Evolutionary conservation across 2,113 vertebrate genomes (phyloP), one percentile per base, ranked within the genome.

Genomic region (Sclerurus mexicanus): DNA sequence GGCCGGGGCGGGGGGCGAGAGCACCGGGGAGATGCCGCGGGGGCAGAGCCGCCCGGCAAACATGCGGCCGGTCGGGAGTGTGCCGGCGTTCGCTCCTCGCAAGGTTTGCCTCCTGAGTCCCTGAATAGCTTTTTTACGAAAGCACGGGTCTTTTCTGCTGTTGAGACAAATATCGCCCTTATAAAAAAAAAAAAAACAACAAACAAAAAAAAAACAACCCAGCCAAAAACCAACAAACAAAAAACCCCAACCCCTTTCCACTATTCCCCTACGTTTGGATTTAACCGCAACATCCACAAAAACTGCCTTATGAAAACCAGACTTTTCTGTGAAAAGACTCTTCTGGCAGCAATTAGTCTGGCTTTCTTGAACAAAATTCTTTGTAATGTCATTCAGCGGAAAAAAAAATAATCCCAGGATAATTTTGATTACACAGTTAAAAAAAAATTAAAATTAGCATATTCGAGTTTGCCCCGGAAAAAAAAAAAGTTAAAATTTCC

Each of bases 331-430:
- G 95, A 96, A 97, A 97, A 96, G 64, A 73, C 90, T 98, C 97
- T 98, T 98, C 98, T 98, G 98, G 98, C 97, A 98, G 97, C 97
- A 98, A 98, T 98, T 98, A 98, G 97, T 95, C 98, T 98, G 96
- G 94, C 97, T 98, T 98, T 97, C 97, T 97, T 98, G 97, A 96
- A 97, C 97, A 98, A 98, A 98, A 98, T 98, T 98, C 97, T 98
- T 98, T 98, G 97, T 98, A 98, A 98, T 97, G 97, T 97, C 97
- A 98, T 98, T 98, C 97, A 97, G 84, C 12, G 27, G 84, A 93
- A 28, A 11, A 46, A 30, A 60, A 30, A 83, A 33, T 37, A 72
- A 90, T 77, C 49, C 75, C 73, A 74, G 77, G 83, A 87, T 87
- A 96, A 95, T 96, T 95, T 83, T 95, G 92, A 96, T 95, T 94